phyloP scores from a whole-genome alignment of 2,113 vertebrate genomes.

The Lepisosteus oculatus region DNA sequence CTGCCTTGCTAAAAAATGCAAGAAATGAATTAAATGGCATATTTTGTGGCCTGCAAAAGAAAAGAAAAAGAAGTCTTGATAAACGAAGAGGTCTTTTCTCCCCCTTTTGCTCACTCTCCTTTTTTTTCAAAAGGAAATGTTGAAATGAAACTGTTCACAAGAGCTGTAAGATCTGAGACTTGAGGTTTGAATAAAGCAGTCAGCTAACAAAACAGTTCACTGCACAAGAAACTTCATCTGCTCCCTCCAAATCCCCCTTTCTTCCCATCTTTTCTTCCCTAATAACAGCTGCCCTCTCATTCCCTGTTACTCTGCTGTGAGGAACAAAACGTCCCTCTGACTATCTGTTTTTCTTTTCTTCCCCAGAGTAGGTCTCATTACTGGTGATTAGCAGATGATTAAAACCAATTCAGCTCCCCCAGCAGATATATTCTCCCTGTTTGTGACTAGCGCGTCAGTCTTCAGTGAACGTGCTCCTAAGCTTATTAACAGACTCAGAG shows the following conservation, averaged over 20 bases:
- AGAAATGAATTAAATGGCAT: neutral
- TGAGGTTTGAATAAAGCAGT: slow-evolving; percentile 69
- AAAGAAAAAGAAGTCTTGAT: slow-evolving; percentile 12
- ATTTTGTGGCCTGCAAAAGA: slow-evolving; percentile 6
- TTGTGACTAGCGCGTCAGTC: slow-evolving; percentile 80
- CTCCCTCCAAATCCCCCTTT: slow-evolving; percentile 73
- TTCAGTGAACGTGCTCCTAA: slow-evolving; percentile 81
- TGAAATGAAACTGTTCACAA: slow-evolving; percentile 4
- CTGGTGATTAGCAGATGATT: slow-evolving; percentile 89
- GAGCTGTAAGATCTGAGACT: slow-evolving; percentile 68
- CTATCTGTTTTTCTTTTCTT: slow-evolving; percentile 86
- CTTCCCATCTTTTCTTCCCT: slow-evolving; percentile 72
- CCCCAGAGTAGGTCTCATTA: slow-evolving; percentile 87
- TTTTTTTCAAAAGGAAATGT: slow-evolving; percentile 12
- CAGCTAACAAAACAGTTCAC: slow-evolving; percentile 74
- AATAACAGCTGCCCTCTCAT: slow-evolving; percentile 83
- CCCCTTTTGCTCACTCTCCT: neutral
- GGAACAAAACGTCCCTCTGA: slow-evolving; percentile 82
- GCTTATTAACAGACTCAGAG: slow-evolving; percentile 84
- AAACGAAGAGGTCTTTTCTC: slow-evolving; percentile 1
- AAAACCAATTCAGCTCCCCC: slow-evolving; percentile 86
- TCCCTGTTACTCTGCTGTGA: slow-evolving; percentile 77
- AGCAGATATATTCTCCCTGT: slow-evolving; percentile 86
- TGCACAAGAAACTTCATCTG: slow-evolving; percentile 74
- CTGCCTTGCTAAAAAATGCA: slow-evolving; percentile 33